Conservation (phyloP, 2,797 vertebrate genomes). For the Picus viridis region DNA sequence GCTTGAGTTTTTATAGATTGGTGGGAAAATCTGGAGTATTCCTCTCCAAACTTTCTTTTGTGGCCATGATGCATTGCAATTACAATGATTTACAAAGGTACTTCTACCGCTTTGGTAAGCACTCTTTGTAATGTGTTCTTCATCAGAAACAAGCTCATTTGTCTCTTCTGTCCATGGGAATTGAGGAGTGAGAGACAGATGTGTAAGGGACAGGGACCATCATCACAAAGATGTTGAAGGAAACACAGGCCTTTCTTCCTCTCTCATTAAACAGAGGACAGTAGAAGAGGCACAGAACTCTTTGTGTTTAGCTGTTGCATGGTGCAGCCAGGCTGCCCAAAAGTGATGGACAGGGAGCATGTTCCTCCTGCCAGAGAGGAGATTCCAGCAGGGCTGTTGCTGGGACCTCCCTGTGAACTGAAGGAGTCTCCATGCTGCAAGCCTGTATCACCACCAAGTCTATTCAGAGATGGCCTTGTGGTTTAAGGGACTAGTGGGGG, state of each 20-base stretch:
- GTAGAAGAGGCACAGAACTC: not conserved
- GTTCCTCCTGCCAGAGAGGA: not conserved
- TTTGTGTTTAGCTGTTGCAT: not conserved
- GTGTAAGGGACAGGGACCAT: not conserved
- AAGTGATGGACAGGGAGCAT: not conserved
- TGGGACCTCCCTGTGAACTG: not conserved
- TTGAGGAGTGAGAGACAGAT: not conserved
- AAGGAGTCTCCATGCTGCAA: not conserved
- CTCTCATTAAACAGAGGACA: not conserved
- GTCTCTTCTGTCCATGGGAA: not conserved
- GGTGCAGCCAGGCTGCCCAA: not conserved
- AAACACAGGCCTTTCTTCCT: not conserved
- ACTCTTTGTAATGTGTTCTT: not conserved
- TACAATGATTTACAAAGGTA: not conserved
- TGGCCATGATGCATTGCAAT: not conserved
- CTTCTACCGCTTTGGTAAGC: not conserved
- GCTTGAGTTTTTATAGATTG: not conserved
- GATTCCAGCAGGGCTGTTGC: not conserved
- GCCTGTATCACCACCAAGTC: not conserved
- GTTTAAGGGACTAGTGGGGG: conserved; percentile 10
- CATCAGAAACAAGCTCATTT: not conserved
- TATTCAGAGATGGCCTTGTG: not conserved
- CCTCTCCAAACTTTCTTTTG: not conserved
- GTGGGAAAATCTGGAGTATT: not conserved
- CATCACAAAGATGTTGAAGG: not conserved